phyloP scores from a whole-genome alignment of 2,113 vertebrate genomes.

The Progne subis region DNA sequence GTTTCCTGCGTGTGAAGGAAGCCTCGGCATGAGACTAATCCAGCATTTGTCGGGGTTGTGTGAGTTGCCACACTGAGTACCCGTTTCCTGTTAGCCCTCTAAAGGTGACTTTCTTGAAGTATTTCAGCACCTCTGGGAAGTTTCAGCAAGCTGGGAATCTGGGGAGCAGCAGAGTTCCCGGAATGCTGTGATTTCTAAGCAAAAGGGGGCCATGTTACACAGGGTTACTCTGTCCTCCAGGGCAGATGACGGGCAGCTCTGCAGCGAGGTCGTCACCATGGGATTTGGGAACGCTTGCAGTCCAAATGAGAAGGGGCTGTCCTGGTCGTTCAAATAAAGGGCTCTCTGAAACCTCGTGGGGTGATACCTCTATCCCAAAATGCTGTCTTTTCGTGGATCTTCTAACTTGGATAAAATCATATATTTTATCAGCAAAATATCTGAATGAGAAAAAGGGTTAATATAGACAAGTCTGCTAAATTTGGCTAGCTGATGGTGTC shows the following conservation, averaged over 20 bases:
- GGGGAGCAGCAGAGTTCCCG: neutral
- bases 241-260: fast-evolving
- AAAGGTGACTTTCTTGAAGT: neutral
- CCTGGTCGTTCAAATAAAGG: neutral
- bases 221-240: neutral
- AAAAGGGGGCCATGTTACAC: fast-evolving
- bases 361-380: neutral
- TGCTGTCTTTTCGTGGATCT: neutral
- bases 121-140: neutral
- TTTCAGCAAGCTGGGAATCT: neutral
- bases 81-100: neutral
- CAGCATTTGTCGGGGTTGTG: neutral
- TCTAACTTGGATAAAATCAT: neutral
- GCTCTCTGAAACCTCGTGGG: fast-evolving
- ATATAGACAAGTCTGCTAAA: neutral
- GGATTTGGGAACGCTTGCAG: neutral
- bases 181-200: neutral
- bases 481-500: neutral
- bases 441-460: neutral
- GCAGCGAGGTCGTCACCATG: fast-evolving
- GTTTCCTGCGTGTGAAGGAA: neutral
- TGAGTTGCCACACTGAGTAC: neutral
- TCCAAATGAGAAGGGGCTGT: neutral
- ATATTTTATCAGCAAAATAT: neutral
- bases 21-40: neutral